Evolutionary conservation across 1,140 invertebrate genomes (phyloP), one percentile per base, ranked within the genome.

Genomic region (Panagrolaimus sp.): DNA sequence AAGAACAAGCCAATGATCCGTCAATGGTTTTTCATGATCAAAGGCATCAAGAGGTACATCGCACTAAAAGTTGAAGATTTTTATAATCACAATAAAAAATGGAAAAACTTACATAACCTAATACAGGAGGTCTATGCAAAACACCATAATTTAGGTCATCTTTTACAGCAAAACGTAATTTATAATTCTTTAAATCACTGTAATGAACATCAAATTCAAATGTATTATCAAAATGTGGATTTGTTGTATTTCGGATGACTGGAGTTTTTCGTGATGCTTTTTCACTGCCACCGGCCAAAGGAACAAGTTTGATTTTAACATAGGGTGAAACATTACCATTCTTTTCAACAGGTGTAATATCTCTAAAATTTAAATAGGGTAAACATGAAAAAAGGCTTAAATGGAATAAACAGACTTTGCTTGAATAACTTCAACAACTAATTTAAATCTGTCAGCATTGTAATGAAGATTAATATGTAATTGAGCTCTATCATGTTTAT

Each of bases 71-170:
- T 4, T 4, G 7, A 38, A 38, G 7, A 38, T 38, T 38, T 38
- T 38, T 38, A 38, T 38, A 4, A 38, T n/a, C 31, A 4, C 7
- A 4, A 4, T 38, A 4, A 7, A 38, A 38, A 38, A 4, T 38
- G 7, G 7, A 38, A 7, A 53, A 53, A 69, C 70, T 68, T 42
- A 81, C 79, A 31, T 31, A 20, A 72, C 79, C 79, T 5, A 81
- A 51, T 0, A 72, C 62, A n/a, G 79, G 77, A 47, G 68, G 47
- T 43, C 69, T 77, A 7, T 73, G 44, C 42, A 82, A 70, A 16
- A 75, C 67, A 20, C 79, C 79, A 66, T 82, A 78, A 63, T 75
- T 78, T 20, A 67, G 68, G 51, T 72, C 76, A 45, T 81, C 79
- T 66, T 81, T 81, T 3, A 81, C 79, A 16, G 68, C 63, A 11